Percentiles rank a stretch among this genome's conserved stretches.
These are phyloP conservation scores for Forbesichthys agassizii DNA, from an alignment of 2,113 vertebrate species.

Conservation along the genomic window DNA sequence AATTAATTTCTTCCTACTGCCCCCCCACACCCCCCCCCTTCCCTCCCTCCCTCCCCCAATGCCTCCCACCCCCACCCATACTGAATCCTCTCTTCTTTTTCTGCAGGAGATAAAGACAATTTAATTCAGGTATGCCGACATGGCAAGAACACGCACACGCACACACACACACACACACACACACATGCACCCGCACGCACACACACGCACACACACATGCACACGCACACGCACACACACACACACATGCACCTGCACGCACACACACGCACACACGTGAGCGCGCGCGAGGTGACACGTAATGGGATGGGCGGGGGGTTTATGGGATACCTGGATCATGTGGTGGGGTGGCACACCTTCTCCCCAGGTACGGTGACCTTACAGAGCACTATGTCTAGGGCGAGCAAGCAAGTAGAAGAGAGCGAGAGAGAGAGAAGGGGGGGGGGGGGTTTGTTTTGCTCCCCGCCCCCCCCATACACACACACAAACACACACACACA, in stretches of 20 bases:
- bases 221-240: background rate
- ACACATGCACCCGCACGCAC: background rate
- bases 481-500: background rate
- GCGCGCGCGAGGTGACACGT: background rate
- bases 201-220: background rate
- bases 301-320: too few species aligned
- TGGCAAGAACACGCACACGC: background rate
- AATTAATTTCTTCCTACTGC: conserved; percentile 77
- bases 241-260: background rate
- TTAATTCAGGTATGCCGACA: conserved; percentile 77
- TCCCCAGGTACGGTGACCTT: too few species aligned
- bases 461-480: conserved; percentile 26
- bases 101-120: conserved; percentile 81
- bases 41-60: conserved; percentile 37
- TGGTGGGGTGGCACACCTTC: too few species aligned
- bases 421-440: too few species aligned
- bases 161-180: conserved; percentile 16
- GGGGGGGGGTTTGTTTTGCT: background rate
- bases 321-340: too few species aligned
- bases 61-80: background rate
- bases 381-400: too few species aligned
- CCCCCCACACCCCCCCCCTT: conserved; percentile 7
- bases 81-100: conserved; percentile 39
- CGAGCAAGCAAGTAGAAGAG: too few species aligned
- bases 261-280: conserved; percentile 1